Conservation (phyloP, 2,888 invertebrate genomes). For the Cheilosia impressa region DNA sequence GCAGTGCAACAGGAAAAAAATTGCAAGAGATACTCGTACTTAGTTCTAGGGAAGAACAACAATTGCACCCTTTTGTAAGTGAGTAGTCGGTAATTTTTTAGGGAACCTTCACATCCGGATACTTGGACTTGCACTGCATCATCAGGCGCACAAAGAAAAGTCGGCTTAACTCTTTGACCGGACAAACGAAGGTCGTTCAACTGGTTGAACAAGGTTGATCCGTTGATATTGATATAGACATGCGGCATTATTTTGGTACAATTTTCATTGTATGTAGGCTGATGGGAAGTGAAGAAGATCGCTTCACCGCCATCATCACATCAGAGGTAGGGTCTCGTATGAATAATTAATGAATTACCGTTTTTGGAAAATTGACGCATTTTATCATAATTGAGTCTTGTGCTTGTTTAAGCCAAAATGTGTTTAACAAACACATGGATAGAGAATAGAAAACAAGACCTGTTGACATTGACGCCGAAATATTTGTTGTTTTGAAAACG, state of each 20-base stretch:
- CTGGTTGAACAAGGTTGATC: conserved; percentile 57
- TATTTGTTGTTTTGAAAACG: conserved; percentile 25
- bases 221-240: not conserved
- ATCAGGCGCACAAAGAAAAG: not conserved
- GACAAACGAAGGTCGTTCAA: conserved; percentile 73
- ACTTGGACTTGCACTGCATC: conserved; percentile 17
- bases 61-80: not conserved
- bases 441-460: conserved; percentile 7
- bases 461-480: conserved; percentile 60
- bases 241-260: not conserved
- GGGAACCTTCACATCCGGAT: conserved; percentile 20
- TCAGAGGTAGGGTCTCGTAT: conserved; percentile 13
- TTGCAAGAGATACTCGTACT: conserved; percentile 8
- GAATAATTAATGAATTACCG: conserved; percentile 57
- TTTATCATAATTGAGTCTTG: not conserved
- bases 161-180: conserved; percentile 27
- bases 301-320: conserved; percentile 1
- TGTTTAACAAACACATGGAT: not conserved
- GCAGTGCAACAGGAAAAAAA: not conserved
- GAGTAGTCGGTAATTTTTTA: not conserved
- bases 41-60: conserved; percentile 23
- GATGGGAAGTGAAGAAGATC: conserved; percentile 7
- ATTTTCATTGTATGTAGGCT: conserved; percentile 17
- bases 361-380: conserved; percentile 38
- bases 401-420: not conserved